Percentiles rank a stretch among this genome's conserved stretches.
Conservation (phyloP, 2,797 vertebrate species). For the Oceanodroma leucorhoa region DNA sequence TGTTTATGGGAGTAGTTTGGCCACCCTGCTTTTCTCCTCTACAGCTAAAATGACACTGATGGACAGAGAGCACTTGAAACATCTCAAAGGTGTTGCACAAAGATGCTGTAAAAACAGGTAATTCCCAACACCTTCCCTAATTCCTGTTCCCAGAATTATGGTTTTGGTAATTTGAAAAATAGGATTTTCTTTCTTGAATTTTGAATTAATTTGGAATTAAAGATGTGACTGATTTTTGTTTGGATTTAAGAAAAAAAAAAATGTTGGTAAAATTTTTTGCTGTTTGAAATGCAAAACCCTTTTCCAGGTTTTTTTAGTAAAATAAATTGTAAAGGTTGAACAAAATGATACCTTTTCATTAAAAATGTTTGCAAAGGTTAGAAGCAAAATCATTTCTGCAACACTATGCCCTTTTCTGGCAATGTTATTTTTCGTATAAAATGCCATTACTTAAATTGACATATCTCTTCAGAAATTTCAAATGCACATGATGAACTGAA, state of each 20-base stretch:
- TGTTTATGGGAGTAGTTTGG: background rate
- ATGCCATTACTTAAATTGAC: background rate
- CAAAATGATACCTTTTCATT: background rate
- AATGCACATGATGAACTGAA: background rate
- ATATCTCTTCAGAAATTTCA: background rate
- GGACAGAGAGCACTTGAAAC: background rate
- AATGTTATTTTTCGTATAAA: background rate
- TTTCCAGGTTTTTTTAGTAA: background rate
- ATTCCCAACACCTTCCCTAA: background rate
- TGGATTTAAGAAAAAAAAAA: background rate
- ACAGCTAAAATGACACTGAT: background rate
- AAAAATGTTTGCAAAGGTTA: rapidly evolving
- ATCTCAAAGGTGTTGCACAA: background rate
- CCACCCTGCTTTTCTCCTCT: background rate
- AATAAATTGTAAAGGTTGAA: background rate
- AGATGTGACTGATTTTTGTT: background rate
- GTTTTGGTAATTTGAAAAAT: background rate
- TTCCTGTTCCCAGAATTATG: background rate
- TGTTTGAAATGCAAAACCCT: background rate
- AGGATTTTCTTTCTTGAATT: background rate
- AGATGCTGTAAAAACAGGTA: background rate
- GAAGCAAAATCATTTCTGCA: background rate
- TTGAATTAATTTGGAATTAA: background rate
- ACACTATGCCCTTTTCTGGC: background rate
- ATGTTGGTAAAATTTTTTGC: background rate